phyloP scores from a whole-genome alignment of 2,888 invertebrate genomes.

The Synergus umbraculus region DNA sequence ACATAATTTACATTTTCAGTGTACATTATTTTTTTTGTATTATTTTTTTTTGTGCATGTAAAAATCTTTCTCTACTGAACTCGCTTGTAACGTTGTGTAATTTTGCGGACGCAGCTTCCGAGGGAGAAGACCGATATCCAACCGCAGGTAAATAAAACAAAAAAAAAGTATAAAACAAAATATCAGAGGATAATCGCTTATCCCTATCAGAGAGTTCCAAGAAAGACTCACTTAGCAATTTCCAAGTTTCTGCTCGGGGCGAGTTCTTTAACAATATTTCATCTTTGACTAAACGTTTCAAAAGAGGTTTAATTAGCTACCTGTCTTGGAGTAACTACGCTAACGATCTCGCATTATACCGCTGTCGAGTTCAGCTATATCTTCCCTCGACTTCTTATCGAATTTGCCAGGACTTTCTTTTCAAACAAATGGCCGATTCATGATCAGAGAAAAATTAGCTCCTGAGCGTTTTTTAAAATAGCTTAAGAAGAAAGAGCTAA shows the following conservation, averaged over 20 bases:
- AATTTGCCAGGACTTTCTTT: slow-evolving; percentile 28
- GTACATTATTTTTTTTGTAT: not conserved
- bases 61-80: slow-evolving; percentile 11
- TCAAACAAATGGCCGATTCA: slow-evolving; percentile 28
- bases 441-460: slow-evolving; percentile 23
- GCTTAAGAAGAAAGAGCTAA: not conserved
- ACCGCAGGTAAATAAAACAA: slow-evolving; percentile 71
- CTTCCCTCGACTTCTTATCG: slow-evolving; percentile 27
- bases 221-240: slow-evolving; percentile 17
- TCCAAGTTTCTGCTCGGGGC: slow-evolving; percentile 46
- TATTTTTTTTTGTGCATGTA: slow-evolving; percentile 41
- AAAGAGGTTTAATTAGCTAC: slow-evolving; percentile 70
- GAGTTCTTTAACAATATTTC: slow-evolving; percentile 61
- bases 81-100: slow-evolving; percentile 53
- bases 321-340: slow-evolving; percentile 51
- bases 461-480: slow-evolving; percentile 18
- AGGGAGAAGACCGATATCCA: slow-evolving; percentile 75
- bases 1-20: too few relatives aligned
- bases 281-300: slow-evolving; percentile 61
- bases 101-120: slow-evolving; percentile 74
- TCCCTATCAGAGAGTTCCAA: not conserved
- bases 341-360: slow-evolving; percentile 59
- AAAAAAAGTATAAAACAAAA: slow-evolving; percentile 11
- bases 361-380: slow-evolving; percentile 28
- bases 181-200: not conserved